A percentile compares a stretch with the other conserved stretches of the same genome.
phyloP scores from a whole-genome alignment of 1,140 invertebrate species.

The Diploscapter pachys region DNA sequence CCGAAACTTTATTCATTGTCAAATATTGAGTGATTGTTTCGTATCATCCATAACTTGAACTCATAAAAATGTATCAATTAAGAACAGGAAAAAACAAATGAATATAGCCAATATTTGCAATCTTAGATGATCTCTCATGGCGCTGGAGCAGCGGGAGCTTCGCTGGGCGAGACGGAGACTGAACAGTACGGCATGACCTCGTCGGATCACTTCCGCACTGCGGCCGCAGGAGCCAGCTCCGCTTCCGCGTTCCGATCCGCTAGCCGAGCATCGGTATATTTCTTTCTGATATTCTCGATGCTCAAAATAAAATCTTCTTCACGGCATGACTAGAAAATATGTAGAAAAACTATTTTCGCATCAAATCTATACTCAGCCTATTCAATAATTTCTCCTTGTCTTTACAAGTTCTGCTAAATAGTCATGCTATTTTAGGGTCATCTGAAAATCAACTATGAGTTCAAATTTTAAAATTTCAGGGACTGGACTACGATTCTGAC shows the following conservation, averaged over 20 bases:
- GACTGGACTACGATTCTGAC: constrained; percentile 29
- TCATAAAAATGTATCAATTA: constrained; percentile 4
- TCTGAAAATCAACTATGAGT: no score
- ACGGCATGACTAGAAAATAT: no score
- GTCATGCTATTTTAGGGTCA: no score
- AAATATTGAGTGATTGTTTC: constrained; percentile 6
- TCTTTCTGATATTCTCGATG: background rate
- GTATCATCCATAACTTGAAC: background rate
- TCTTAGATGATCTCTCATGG: background rate
- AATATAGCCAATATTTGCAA: background rate
- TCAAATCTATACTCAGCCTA: background rate
- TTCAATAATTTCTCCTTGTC: no score
- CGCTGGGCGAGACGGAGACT: constrained; percentile 33
- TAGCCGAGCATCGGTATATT: constrained; percentile 5
- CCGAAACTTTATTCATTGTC: background rate
- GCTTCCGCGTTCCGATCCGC: background rate
- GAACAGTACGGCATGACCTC: constrained; percentile 42
- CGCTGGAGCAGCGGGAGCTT: background rate
- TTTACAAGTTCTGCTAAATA: no score
- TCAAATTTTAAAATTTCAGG: no score
- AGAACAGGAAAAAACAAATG: background rate
- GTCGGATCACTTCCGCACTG: constrained; percentile 36
- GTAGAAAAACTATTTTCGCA: constrained; percentile 7
- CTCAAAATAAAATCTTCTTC: background rate
- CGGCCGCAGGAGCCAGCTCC: constrained; percentile 7